These are phyloP conservation scores for Hymenopus coronatus DNA, from an alignment of 2,888 invertebrate species.

Conservation along the genomic window DNA sequence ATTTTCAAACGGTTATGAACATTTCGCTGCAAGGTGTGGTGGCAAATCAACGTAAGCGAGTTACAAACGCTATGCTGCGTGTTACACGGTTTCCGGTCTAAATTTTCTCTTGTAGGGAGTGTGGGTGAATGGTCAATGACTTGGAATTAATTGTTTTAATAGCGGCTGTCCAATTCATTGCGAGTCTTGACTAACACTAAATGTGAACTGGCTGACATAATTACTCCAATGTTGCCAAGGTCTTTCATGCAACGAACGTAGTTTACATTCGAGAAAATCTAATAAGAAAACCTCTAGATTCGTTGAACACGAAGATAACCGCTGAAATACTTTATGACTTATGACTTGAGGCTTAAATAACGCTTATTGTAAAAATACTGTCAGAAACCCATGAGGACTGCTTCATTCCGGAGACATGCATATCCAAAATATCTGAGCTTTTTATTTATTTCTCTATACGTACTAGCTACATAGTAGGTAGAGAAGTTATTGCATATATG, in stretches of 20 bases:
- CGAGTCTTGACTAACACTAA: not conserved
- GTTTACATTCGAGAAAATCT: not conserved
- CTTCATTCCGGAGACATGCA: too few species aligned
- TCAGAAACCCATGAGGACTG: too few species aligned
- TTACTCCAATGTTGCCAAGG: not conserved
- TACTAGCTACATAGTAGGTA: too few species aligned
- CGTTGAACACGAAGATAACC: too few species aligned
- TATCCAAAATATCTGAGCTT: too few species aligned
- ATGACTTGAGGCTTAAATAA: too few species aligned
- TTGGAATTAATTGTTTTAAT: not conserved
- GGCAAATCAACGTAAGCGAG: not conserved
- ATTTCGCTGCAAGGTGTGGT: not conserved
- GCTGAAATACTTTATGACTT: too few species aligned
- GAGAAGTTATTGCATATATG: too few species aligned
- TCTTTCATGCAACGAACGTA: not conserved
- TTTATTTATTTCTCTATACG: too few species aligned
- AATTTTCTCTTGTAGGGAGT: not conserved
- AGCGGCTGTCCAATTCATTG: not conserved
- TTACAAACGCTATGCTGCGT: not conserved
- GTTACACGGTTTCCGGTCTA: not conserved
- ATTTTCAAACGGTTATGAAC: not conserved
- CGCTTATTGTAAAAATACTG: too few species aligned
- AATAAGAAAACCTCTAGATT: not conserved
- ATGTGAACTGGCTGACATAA: not conserved
- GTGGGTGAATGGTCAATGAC: not conserved